phyloP scores from a whole-genome alignment of 2,797 vertebrate species.

The Orientallactaga sibirica region DNA sequence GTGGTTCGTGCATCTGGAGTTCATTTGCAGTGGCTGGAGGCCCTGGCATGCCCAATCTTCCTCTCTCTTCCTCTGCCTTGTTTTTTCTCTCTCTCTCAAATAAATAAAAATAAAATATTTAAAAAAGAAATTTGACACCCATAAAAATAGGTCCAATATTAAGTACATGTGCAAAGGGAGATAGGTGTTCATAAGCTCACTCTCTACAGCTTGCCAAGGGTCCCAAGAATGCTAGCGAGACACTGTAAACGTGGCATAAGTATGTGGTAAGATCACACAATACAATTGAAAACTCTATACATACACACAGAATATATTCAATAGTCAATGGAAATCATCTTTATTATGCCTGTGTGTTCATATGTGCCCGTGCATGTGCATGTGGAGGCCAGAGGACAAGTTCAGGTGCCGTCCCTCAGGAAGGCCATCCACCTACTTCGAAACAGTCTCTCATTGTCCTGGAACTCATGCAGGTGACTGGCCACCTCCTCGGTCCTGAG shows the following conservation, averaged over 20 bases:
- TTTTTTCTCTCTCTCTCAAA: too few relatives aligned
- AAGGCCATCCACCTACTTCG: too few relatives aligned
- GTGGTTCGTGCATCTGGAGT: too few relatives aligned
- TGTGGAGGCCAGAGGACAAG: neutral
- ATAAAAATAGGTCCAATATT: neutral
- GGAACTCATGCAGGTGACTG: too few relatives aligned
- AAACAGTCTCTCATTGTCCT: too few relatives aligned
- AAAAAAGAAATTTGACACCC: too few relatives aligned
- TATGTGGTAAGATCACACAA: neutral
- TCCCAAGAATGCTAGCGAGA: neutral
- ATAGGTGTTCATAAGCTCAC: neutral
- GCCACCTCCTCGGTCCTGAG: too few relatives aligned
- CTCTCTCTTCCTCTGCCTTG: too few relatives aligned
- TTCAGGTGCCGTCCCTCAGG: neutral
- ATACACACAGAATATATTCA: neutral
- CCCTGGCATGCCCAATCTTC: too few relatives aligned
- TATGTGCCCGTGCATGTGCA: too few relatives aligned
- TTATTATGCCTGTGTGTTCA: neutral
- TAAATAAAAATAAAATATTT: too few relatives aligned
- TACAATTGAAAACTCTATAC: neutral
- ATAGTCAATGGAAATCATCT: neutral
- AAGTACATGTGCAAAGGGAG: neutral
- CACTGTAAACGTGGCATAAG: neutral
- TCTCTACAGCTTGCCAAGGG: neutral
- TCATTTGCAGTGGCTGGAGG: too few relatives aligned